Evolutionary conservation across 2,113 vertebrate species (phyloP).

Genomic region (Salvator merianae): DNA sequence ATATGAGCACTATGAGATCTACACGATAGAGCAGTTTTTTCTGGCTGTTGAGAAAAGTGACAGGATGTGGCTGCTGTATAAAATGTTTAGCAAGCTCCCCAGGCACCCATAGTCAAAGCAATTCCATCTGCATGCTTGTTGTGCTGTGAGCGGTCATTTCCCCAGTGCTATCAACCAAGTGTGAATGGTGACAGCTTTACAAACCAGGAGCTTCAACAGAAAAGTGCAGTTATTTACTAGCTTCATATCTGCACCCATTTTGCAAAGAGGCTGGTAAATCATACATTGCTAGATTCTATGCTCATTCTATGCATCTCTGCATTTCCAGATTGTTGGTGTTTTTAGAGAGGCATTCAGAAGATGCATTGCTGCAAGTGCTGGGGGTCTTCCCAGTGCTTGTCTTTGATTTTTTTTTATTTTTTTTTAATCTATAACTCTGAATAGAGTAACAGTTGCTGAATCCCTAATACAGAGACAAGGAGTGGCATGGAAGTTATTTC

Average conservation of each 20-base stretch:
- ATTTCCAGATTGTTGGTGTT: conserved; percentile 13
- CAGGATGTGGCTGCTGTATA: conserved; percentile 31
- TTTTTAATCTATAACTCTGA: background rate
- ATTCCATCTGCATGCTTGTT: conserved; percentile 61
- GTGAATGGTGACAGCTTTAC: conserved; percentile 54
- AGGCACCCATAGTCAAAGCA: conserved; percentile 52
- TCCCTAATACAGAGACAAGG: background rate
- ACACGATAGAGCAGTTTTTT: conserved; percentile 42
- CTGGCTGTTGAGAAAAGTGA: conserved; percentile 44
- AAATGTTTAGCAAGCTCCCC: conserved; percentile 60
- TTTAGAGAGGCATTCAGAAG: background rate
- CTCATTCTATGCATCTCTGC: background rate
- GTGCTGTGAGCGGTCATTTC: conserved; percentile 48
- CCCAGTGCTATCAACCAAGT: conserved; percentile 49
- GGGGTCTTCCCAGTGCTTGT: background rate
- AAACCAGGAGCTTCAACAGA: conserved; percentile 30
- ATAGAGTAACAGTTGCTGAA: background rate
- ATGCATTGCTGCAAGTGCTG: background rate
- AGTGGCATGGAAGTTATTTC: background rate
- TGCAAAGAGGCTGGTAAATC: conserved; percentile 20
- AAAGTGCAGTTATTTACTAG: conserved; percentile 50
- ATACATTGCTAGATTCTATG: conserved; percentile 29
- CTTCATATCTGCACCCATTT: conserved; percentile 30
- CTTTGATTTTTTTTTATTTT: background rate
- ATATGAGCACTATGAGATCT: conserved; percentile 11